Base-by-base conservation (phyloP, 2,888 invertebrate genomes). In the Argyresthia albistria region DNA sequence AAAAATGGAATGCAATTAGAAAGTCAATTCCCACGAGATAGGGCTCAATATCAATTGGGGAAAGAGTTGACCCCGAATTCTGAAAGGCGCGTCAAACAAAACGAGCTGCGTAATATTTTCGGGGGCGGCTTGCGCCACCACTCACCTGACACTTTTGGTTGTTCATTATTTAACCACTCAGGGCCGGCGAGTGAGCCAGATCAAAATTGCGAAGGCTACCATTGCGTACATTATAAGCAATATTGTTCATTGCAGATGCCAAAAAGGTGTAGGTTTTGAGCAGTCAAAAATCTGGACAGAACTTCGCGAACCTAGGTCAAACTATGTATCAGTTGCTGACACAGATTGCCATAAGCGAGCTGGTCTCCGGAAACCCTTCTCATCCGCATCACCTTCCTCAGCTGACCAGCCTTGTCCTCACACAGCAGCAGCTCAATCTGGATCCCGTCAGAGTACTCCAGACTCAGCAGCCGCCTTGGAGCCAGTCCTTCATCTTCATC, bases 341-440 rank as follows among this genome's bases (percentile, higher is more conserved):
- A 96, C 43, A 96, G 88, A 74, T 95, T 94, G 57, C 94, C 95
- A 69, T 96, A 96, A 69, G 95, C 95, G 61, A 93, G 88, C 76
- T 95, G 95, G 76, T 97, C 96, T 6, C 96, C 96, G 0, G 95
- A 95, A 63, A 97, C 95, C 67, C 96, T 86, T 53, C 96, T 84
- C 91, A 97, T 91, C 63, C 96, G 95, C 63, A 96, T 89, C 8
- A 95, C 95, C 62, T 95, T 95, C 50, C 91, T 91, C 2, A 25
- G n/a, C 66, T 93, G 92, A 67, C 92, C 89, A 43, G 88, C 82
- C 64, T 93, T 90, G 58, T 93, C 92, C 63, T 94, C 93, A 65
- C 92, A 93, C 9, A 96, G 91, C 61, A 94, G 91, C 65, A 97
- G 76, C 66, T 96, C 95, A 37, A 96, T 95, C 76, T 96, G 95